Evolutionary conservation across 1,140 invertebrate species (phyloP).

Genomic region (Cherax quadricarinatus): DNA sequence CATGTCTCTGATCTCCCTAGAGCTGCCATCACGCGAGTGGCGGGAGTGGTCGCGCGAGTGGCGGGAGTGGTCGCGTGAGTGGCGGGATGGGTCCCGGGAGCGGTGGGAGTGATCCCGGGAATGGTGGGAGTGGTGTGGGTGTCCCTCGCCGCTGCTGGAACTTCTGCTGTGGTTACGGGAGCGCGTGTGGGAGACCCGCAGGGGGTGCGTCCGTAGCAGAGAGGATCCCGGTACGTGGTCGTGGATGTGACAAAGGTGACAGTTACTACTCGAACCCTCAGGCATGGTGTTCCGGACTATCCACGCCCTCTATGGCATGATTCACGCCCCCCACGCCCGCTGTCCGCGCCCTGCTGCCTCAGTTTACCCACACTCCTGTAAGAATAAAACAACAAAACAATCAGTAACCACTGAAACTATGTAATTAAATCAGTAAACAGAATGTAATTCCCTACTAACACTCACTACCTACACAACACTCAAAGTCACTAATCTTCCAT

Average conservation of each 20-base stretch:
- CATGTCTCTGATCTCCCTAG: neutral
- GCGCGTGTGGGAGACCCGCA: slow-evolving; percentile 1
- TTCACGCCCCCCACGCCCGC: neutral
- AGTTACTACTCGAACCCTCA: slow-evolving; percentile 20
- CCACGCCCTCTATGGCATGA: neutral
- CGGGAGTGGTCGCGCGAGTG: slow-evolving; percentile 11
- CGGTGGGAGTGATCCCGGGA: neutral
- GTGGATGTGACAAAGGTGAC: slow-evolving; percentile 56
- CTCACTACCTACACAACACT: too few species aligned
- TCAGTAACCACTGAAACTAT: too few species aligned
- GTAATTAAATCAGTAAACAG: too few species aligned
- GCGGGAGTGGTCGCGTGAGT: neutral
- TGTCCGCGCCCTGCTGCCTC: too few species aligned
- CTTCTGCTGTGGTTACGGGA: neutral
- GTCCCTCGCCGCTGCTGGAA: neutral
- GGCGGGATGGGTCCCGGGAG: neutral
- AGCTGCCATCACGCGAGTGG: neutral
- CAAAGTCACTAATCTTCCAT: too few species aligned
- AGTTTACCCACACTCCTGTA: neutral
- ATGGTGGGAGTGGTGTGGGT: slow-evolving; percentile 20
- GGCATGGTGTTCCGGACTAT: slow-evolving; percentile 40
- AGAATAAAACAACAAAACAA: neutral
- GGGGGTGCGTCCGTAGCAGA: slow-evolving; percentile 18
- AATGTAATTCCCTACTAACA: too few species aligned
- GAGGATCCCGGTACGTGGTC: slow-evolving; percentile 36